Evolutionary conservation across 2,797 vertebrate genomes (phyloP), one percentile per base, ranked within the genome.

Genomic region (Chelonia mydas): DNA sequence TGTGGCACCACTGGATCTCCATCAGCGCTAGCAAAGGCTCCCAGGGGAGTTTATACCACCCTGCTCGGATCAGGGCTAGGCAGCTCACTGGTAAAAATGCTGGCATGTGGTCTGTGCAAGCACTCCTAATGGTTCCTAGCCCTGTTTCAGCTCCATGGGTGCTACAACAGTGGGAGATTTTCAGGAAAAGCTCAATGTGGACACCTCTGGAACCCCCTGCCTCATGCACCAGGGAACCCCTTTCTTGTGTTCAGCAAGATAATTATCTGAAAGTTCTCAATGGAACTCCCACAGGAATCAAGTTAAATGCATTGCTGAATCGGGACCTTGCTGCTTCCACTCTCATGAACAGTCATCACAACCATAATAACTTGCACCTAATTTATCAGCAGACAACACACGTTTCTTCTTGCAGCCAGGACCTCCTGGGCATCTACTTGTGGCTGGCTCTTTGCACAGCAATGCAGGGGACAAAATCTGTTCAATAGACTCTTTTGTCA

Each of bases 381-480:
- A n/a, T 37, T 68, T 9, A 4, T 54, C 0, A 0, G 7, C 9
- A 50, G 0, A 0, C 37, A 74, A 50, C 19, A 33, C 31, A 23
- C 1, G 3, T 3, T 68, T 6, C 11, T 41, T 4, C 83, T 65
- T 55, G 45, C 65, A 17, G 4, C 49, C 1, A 68, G 5, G 27
- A 17, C 41, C 83, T 25, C 8, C 9, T 2, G 13, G 51, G n/a
- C 79, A 55, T 81, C 23, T 37, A 19, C 27, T 81, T 41, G 33
- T 68, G 79, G 79, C 79, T 37, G 37, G 7, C 27, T 59, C 57
- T 59, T 59, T 59, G 51, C 51, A 21, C 7, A 3, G 17, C 17
- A 21, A 21, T 53, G 51, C 51, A 8, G 19, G 51, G 51, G 51
- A 53, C 9, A 9, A 9, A 68, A 68, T 68, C n/a, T 11, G 2